These are phyloP conservation scores for Popillia japonica DNA, from an alignment of 1,140 invertebrate genomes.

Conservation along the genomic window DNA sequence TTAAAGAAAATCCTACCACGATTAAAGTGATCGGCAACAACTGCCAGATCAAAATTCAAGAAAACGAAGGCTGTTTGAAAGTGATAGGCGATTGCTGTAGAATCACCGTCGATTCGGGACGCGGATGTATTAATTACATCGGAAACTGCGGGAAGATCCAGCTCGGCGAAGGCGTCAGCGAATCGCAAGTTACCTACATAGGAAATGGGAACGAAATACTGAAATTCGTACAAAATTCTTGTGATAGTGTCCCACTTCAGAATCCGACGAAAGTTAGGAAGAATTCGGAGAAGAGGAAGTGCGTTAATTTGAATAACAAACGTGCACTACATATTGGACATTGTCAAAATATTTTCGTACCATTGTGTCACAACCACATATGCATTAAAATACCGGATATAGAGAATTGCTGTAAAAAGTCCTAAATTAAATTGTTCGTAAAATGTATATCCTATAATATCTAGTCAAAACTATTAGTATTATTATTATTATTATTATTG, in stretches of 20 bases:
- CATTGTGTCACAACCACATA: background rate
- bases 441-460: too few species aligned
- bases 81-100: constrained; percentile 47
- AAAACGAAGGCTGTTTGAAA: constrained; percentile 45
- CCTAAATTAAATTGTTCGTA: too few species aligned
- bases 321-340: background rate
- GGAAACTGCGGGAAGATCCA: constrained; percentile 45
- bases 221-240: background rate
- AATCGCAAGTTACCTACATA: constrained; percentile 36
- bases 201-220: constrained; percentile 39
- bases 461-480: too few species aligned
- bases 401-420: too few species aligned
- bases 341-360: background rate
- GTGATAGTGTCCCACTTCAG: background rate
- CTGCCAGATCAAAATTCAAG: constrained; percentile 44
- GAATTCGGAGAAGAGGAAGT: background rate
- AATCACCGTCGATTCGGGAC: constrained; percentile 42
- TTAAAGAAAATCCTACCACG: constrained; percentile 38
- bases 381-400: background rate
- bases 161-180: constrained; percentile 35
- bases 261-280: background rate
- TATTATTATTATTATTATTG: too few species aligned
- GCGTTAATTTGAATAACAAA: background rate
- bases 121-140: constrained; percentile 41
- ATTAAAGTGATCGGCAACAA: constrained; percentile 47